Evolutionary conservation across 1,140 invertebrate genomes (phyloP).

Genomic region (Charaxes varanes): DNA sequence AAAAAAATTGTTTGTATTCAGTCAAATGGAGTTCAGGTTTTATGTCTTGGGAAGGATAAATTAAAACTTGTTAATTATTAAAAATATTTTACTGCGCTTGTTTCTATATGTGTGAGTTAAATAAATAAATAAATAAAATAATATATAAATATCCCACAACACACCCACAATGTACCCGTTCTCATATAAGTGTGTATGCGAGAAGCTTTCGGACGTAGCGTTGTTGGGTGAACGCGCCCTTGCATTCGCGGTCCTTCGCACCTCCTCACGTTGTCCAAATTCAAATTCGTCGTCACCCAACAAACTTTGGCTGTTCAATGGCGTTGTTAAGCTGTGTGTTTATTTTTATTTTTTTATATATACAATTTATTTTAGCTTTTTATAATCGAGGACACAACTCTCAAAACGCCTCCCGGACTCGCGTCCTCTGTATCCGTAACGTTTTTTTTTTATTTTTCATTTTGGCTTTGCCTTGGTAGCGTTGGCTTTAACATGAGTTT

Average conservation of each 20-base stretch:
- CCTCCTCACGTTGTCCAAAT: constrained; percentile 21
- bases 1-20: too few relatives aligned
- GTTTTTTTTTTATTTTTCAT: constrained; percentile 67
- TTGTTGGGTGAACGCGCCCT: constrained; percentile 60
- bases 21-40: too few relatives aligned
- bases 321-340: constrained; percentile 67
- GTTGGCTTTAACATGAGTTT: constrained; percentile 65
- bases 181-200: constrained; percentile 59
- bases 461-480: constrained; percentile 71
- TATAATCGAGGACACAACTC: constrained; percentile 32
- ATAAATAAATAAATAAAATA: too few relatives aligned
- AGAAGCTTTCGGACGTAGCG: constrained; percentile 37
- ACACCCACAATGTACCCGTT: background rate
- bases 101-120: too few relatives aligned
- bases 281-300: constrained; percentile 61
- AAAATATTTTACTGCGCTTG: too few relatives aligned
- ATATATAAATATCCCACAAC: background rate
- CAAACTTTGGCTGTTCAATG: constrained; percentile 63
- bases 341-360: constrained; percentile 48
- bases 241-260: constrained; percentile 40
- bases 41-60: too few relatives aligned
- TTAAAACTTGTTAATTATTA: too few relatives aligned
- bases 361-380: constrained; percentile 63
- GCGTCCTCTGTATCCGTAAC: constrained; percentile 70
- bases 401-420: constrained; percentile 64